phyloP scores from a whole-genome alignment of 1,140 invertebrate genomes.

The Drosophila nikananu region DNA sequence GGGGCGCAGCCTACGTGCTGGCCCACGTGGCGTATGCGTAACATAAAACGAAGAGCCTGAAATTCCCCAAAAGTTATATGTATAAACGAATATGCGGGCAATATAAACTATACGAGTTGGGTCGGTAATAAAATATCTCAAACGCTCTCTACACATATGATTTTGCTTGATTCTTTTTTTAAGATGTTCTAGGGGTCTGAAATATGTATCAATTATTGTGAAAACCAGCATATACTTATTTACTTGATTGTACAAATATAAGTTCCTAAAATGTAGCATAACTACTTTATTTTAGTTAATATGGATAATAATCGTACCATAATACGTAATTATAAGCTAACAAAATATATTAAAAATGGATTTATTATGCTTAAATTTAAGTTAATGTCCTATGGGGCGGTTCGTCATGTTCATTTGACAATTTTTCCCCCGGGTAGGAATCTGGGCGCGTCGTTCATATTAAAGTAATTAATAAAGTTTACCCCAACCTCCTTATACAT shows the following conservation, averaged over 20 bases:
- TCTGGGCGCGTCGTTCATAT: constrained; percentile 1
- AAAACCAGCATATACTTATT: neutral
- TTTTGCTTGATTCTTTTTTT: constrained; percentile 27
- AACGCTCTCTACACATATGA: constrained; percentile 19
- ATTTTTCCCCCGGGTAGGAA: neutral
- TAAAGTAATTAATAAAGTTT: constrained; percentile 49
- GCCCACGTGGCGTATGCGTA: constrained; percentile 60
- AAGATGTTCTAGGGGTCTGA: neutral
- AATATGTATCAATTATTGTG: neutral
- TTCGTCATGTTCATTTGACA: neutral
- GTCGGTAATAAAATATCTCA: constrained; percentile 47
- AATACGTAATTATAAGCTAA: too few species aligned
- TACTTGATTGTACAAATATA: neutral
- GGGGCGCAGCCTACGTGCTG: constrained; percentile 43
- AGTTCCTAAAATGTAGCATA: neutral
- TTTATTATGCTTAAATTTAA: neutral
- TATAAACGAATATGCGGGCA: constrained; percentile 28
- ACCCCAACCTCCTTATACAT: constrained; percentile 26
- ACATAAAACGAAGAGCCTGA: constrained; percentile 53
- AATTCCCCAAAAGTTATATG: constrained; percentile 29
- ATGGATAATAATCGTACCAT: too few species aligned
- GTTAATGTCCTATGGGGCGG: neutral
- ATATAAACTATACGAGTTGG: constrained; percentile 47
- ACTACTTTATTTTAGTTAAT: too few species aligned
- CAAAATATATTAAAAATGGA: too few species aligned